Base-by-base conservation (phyloP, 2,888 invertebrate species). In the Drosophila pseudotakahashii region DNA sequence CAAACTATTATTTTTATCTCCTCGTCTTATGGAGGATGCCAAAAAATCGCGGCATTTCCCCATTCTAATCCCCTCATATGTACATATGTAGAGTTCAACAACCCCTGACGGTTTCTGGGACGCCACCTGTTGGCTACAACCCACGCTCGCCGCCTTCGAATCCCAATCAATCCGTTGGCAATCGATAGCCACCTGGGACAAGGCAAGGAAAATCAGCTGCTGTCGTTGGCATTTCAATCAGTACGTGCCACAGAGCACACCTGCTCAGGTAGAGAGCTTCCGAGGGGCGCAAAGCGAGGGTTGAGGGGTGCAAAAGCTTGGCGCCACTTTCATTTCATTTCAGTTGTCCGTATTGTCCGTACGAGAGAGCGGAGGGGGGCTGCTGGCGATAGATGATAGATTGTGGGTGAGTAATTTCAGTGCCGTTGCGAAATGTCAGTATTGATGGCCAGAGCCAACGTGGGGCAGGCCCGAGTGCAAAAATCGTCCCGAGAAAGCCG, bases 371-470 rank as follows among this genome's bases (percentile, higher is more conserved):
- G 5, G 0, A 26, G 26, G 30, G 30, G 55, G 47, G 36, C 42
- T 42, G 42, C 42, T 44, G 26, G n/a, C 45, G 19, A 19, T 37
- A 11, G 23, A 16, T 30, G 19, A 13, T 5, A 30, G 30, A 10
- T 10, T 41, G 53, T 54, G 54, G 41, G 54, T 59, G 58, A 59
- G 54, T 59, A 54, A 54, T 26, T 26, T 5, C 26, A 26, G 26
- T 41, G 39, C 39, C 39, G 54, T 41, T 32, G 41, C 53, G 53
- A 39, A 48, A 48, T 39, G 39, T 19, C 30, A 14, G 26, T 32
- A 39, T 30, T 30, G 52, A 39, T n/a, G 7, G 58, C 52, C 19
- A 39, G 30, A 30, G 39, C 37, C 51, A 39, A 19, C 16, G 57
- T 51, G 57, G 16, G 51, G 37, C 51, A 19, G 26, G 51, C 30